Percentiles rank a stretch among this genome's conserved stretches.
Conservation (phyloP, 2,797 vertebrate genomes). For the Microhierax caerulescens region DNA sequence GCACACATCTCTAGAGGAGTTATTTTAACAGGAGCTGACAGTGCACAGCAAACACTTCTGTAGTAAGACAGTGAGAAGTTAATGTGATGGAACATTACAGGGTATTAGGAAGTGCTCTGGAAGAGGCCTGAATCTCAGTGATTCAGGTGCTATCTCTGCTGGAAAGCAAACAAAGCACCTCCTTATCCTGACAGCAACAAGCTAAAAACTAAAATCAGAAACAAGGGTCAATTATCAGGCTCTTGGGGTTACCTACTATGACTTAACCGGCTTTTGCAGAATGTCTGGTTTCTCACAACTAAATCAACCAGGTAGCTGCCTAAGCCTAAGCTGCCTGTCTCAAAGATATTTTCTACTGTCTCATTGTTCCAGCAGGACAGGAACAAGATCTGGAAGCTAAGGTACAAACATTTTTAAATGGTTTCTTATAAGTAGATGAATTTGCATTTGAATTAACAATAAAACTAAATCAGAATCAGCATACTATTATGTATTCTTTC, state of each 20-base stretch:
- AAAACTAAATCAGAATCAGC: background rate
- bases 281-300: background rate
- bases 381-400: background rate
- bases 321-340: background rate
- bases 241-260: background rate
- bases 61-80: background rate
- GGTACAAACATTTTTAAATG: background rate
- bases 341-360: background rate
- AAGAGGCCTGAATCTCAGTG: background rate
- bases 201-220: background rate
- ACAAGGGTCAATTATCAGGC: background rate
- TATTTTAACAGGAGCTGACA: constrained; percentile 4
- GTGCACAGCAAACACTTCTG: background rate
- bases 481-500: background rate
- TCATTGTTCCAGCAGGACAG: background rate
- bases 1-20: background rate
- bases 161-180: background rate
- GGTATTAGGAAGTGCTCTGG: background rate
- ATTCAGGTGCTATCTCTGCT: background rate
- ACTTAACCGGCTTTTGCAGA: background rate
- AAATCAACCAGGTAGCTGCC: background rate
- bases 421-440: background rate
- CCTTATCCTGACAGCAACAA: background rate
- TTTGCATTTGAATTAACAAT: background rate
- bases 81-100: background rate